Evolutionary conservation across 2,888 invertebrate species (phyloP).

Genomic region (Lasiommata megera): DNA sequence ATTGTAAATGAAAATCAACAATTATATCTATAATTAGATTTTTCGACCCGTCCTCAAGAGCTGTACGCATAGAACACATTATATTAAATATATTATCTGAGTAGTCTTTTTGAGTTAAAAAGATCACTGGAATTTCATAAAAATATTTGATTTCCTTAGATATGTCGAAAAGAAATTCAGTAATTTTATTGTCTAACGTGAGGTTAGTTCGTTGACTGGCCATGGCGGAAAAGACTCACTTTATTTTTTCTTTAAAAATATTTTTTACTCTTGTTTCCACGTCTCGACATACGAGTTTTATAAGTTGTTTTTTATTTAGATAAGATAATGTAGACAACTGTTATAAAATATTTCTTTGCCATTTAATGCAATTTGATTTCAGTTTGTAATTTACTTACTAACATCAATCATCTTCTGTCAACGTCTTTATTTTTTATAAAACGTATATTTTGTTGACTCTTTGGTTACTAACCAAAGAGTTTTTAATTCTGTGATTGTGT

Average conservation of each 20-base stretch:
- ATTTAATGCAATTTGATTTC: too few relatives aligned
- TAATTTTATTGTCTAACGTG: conserved; percentile 36
- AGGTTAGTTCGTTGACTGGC: conserved; percentile 25
- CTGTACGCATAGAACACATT: conserved; percentile 53
- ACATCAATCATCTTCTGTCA: neutral
- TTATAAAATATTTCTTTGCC: too few relatives aligned
- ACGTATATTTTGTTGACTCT: neutral
- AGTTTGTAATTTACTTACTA: too few relatives aligned
- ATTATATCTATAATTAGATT: conserved; percentile 51
- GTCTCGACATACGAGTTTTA: too few relatives aligned
- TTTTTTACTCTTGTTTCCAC: too few relatives aligned
- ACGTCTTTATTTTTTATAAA: neutral
- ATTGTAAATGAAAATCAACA: conserved; percentile 65
- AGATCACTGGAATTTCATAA: conserved; percentile 65
- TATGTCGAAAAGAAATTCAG: conserved; percentile 58
- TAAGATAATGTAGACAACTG: too few relatives aligned
- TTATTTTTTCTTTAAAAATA: too few relatives aligned
- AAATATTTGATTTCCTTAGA: conserved; percentile 62
- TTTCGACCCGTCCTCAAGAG: conserved; percentile 44
- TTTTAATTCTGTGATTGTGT: neutral
- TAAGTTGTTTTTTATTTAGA: too few relatives aligned
- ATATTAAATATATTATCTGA: conserved; percentile 58
- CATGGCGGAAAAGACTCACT: conserved; percentile 25
- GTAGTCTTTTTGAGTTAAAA: conserved; percentile 60
- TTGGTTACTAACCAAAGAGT: neutral